phyloP scores from a whole-genome alignment of 2,797 vertebrate species.

The Microchirus variegatus region DNA sequence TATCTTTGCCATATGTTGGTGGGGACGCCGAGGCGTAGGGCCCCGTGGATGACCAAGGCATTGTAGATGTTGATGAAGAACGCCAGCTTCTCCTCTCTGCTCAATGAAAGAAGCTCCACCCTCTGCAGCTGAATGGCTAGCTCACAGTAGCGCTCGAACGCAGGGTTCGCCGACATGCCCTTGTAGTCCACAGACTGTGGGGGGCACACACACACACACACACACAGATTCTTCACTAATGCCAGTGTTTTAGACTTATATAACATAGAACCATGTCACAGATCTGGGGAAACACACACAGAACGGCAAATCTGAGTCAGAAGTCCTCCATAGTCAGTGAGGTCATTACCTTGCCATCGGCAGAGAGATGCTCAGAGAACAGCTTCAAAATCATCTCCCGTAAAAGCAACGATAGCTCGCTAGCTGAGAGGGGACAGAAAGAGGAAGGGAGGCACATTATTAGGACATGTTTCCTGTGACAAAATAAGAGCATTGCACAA shows the following conservation, averaged over 20 bases:
- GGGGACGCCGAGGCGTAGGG: conserved; percentile 78
- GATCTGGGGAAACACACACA: neutral
- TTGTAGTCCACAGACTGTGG: conserved; percentile 83
- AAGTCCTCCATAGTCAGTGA: neutral
- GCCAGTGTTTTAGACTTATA: neutral
- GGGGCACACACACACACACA: conserved; percentile 4
- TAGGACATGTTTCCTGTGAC: conserved; percentile 9
- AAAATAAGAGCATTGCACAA: neutral
- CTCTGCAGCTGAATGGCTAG: conserved; percentile 83
- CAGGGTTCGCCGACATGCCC: conserved; percentile 73
- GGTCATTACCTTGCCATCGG: conserved; percentile 83
- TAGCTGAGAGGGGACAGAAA: conserved; percentile 60
- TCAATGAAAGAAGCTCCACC: conserved; percentile 79
- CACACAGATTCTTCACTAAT: neutral
- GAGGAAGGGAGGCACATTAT: neutral
- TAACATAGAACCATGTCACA: neutral
- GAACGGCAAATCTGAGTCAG: neutral
- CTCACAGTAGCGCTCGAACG: conserved; percentile 79
- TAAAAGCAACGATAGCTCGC: conserved; percentile 78
- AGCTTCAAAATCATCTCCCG: conserved; percentile 82
- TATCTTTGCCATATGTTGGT: conserved; percentile 86
- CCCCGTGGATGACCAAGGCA: conserved; percentile 84
- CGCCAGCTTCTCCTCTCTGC: conserved; percentile 83
- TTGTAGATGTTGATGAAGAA: conserved; percentile 89
- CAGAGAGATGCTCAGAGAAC: conserved; percentile 83